Conservation (phyloP, 2,888 invertebrate genomes). For the Lasius platythorax region DNA sequence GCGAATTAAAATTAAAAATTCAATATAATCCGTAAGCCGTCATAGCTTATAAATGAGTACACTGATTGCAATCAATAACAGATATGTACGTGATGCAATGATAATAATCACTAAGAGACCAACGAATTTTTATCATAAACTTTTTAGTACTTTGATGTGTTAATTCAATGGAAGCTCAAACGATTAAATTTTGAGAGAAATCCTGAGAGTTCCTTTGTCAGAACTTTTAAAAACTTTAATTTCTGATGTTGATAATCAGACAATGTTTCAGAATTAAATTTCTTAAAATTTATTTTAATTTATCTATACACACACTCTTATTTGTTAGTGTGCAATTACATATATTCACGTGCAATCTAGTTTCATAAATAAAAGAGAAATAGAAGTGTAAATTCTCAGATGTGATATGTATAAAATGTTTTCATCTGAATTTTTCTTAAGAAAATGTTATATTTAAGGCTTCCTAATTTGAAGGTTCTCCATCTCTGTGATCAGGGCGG, state of each 20-base stretch:
- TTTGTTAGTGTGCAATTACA: too few relatives aligned
- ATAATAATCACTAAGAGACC: too few relatives aligned
- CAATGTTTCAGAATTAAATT: background rate
- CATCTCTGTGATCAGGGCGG: background rate
- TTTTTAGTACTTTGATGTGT: background rate
- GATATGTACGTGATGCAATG: background rate
- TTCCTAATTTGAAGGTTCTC: background rate
- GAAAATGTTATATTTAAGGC: background rate
- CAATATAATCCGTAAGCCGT: conserved; percentile 8
- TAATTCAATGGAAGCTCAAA: background rate
- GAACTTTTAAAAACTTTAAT: background rate
- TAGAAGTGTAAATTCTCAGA: background rate
- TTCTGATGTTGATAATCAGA: background rate
- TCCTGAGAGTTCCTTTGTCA: too few relatives aligned
- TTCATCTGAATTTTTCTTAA: background rate
- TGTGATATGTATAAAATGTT: background rate
- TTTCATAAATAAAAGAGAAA: background rate
- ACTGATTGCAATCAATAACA: conserved; percentile 22
- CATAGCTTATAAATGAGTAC: conserved; percentile 34
- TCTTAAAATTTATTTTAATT: background rate
- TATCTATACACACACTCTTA: background rate
- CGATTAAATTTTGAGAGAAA: background rate
- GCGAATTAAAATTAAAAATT: conserved; percentile 12
- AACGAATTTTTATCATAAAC: background rate
- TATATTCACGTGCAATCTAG: background rate